These are phyloP conservation scores for Actinopyga echinites DNA, from an alignment of 53 echinoderm and acorn worm species.

Conservation along the genomic window DNA sequence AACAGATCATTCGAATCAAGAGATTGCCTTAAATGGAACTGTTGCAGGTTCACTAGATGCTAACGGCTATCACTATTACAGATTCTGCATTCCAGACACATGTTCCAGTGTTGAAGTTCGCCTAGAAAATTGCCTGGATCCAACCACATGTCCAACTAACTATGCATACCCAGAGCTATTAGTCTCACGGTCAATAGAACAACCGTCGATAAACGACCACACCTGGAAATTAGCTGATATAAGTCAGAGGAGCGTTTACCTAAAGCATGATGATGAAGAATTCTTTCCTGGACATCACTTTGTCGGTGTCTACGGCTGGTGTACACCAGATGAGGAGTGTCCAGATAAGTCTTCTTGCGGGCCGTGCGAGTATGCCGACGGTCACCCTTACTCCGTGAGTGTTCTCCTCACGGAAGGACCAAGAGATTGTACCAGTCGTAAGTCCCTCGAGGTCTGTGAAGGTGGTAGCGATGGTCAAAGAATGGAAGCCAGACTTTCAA, in stretches of 20 bases:
- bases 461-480: not conserved
- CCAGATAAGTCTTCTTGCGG: slow-evolving; percentile 53
- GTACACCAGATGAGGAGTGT: slow-evolving; percentile 66
- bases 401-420: slow-evolving; percentile 17
- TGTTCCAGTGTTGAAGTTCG: slow-evolving; percentile 61
- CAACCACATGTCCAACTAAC: slow-evolving; percentile 64
- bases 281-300: slow-evolving; percentile 68
- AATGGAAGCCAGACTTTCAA: too few species aligned
- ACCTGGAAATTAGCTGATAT: slow-evolving; percentile 88
- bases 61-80: slow-evolving; percentile 70
- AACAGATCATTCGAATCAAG: slow-evolving; percentile 63
- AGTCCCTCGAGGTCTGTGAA: slow-evolving; percentile 20
- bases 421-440: not conserved
- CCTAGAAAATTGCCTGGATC: slow-evolving; percentile 76
- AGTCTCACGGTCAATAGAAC: slow-evolving; percentile 75
- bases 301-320: slow-evolving; percentile 77
- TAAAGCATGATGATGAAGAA: slow-evolving; percentile 52
- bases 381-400: slow-evolving; percentile 30
- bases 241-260: slow-evolving; percentile 63
- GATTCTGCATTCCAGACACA: slow-evolving; percentile 77
- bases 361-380: slow-evolving; percentile 58
- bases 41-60: slow-evolving; percentile 10
- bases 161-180: slow-evolving; percentile 90
- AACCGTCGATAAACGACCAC: slow-evolving; percentile 82
- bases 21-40: slow-evolving; percentile 31